Evolutionary conservation across 35 echinoderm and acorn worm species (phyloP), one percentile per base, ranked within the genome.

Genomic region (Nesometra sesokonis): DNA sequence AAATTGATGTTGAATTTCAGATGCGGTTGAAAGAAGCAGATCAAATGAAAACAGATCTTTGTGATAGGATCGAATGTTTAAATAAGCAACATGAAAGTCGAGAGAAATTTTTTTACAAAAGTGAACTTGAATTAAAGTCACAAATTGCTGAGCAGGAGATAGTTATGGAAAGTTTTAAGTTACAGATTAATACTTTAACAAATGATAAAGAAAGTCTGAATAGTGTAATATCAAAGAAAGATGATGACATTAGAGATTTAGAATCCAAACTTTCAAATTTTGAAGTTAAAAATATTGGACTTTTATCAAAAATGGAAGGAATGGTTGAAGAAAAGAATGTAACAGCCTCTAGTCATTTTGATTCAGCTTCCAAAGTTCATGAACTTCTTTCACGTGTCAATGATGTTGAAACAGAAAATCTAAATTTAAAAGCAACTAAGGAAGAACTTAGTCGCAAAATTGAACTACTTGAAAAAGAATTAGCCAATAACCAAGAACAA

Each of bases 331-430:
- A 88, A 77, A 93, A 93, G 67, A 88, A 93, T 78, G 81, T 36
- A 11, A 89, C 85, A 82, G 92, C 86, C 19, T 77, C 92, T 32
- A 89, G 85, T 37, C 92, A 93, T 84, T 89, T 90, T 83, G 88
- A 93, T 76, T 93, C 92, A 9, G 92, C 92, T n/a, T 87, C 86
- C 39, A 93, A 90, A 67, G 92, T 90, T 0, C 92, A 93, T 80
- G 92, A 93, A 84, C 85, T 93, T 46, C 39, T 93, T 30, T 67
- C 80, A 29, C 90, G 83, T 35, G 35, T 93, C 3, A 80, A 82
- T 35, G 92, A 87, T 84, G 88, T 85, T 13, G 92, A 93, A 86
- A 87, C 76, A 31, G 52, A 85, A 79, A 93, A 93, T 78, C 21
- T 90, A 37, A 57, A 86, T 31, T 77, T 93, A 29, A 81, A 87